Conservation (phyloP, 1,140 invertebrate species). For the Campoletis sonorensis region DNA sequence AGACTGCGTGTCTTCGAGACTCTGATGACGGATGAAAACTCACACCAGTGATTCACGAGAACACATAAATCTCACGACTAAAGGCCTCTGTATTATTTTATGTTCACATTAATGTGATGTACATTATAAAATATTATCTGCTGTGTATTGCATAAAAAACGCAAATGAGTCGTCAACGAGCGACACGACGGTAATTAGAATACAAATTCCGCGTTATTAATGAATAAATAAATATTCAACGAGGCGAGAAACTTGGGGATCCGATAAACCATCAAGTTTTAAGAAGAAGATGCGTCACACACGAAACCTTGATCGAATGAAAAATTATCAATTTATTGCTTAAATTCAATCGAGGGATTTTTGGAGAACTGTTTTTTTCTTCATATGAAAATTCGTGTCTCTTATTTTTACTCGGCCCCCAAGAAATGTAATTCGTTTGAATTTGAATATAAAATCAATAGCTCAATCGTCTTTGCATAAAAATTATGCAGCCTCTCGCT, state of each 20-base stretch:
- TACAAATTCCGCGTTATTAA: neutral
- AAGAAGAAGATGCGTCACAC: neutral
- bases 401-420: too few relatives aligned
- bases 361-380: neutral
- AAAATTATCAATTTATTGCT: neutral
- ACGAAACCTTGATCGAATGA: neutral
- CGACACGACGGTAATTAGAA: neutral
- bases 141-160: neutral
- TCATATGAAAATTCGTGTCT: too few relatives aligned
- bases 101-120: neutral
- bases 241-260: neutral
- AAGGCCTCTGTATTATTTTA: neutral
- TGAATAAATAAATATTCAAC: constrained; percentile 11
- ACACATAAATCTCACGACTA: neutral
- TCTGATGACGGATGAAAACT: neutral
- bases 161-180: constrained; percentile 13
- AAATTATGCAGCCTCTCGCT: too few relatives aligned
- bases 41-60: constrained; percentile 6
- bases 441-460: too few relatives aligned
- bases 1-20: constrained; percentile 8
- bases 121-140: neutral
- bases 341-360: neutral
- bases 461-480: too few relatives aligned
- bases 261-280: neutral
- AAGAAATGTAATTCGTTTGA: too few relatives aligned